Conservation (phyloP, 2,113 vertebrate species). For the Oryzias curvinotus region DNA sequence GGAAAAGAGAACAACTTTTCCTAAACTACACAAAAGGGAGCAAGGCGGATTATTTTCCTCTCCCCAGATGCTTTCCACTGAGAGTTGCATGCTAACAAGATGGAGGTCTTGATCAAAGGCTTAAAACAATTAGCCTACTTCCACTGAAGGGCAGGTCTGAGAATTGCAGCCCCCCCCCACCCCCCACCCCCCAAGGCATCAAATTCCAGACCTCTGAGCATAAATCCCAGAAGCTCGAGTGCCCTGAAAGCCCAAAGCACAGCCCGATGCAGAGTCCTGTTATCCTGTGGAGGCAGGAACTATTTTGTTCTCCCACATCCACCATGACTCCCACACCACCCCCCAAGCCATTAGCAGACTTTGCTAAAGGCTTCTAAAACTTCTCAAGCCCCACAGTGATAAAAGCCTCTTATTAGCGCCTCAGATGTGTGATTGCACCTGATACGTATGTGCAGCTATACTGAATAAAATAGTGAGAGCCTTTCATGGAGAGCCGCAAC, state of each 20-base stretch:
- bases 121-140: constrained; percentile 74
- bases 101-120: constrained; percentile 74
- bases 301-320: constrained; percentile 64
- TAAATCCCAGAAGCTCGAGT: constrained; percentile 54
- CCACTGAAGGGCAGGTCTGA: constrained; percentile 64
- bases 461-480: constrained; percentile 68
- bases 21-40: constrained; percentile 47
- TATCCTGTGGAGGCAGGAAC: constrained; percentile 64
- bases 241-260: constrained; percentile 61
- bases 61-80: constrained; percentile 66
- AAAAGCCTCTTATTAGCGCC: constrained; percentile 79
- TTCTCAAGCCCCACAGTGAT: constrained; percentile 70
- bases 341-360: constrained; percentile 76
- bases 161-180: constrained; percentile 44
- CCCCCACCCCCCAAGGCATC: constrained; percentile 52
- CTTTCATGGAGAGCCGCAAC: constrained; percentile 69
- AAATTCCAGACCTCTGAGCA: constrained; percentile 65
- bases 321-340: constrained; percentile 69
- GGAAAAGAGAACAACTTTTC: constrained; percentile 48
- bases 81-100: constrained; percentile 71
- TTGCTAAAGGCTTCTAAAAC: constrained; percentile 78
- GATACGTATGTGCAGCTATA: constrained; percentile 66
- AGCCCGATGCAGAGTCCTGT: constrained; percentile 52
- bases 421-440: constrained; percentile 76
- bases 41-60: constrained; percentile 49